These are phyloP conservation scores for Zaprionus inermis DNA, from an alignment of 1,140 invertebrate genomes.

Conservation along the genomic window DNA sequence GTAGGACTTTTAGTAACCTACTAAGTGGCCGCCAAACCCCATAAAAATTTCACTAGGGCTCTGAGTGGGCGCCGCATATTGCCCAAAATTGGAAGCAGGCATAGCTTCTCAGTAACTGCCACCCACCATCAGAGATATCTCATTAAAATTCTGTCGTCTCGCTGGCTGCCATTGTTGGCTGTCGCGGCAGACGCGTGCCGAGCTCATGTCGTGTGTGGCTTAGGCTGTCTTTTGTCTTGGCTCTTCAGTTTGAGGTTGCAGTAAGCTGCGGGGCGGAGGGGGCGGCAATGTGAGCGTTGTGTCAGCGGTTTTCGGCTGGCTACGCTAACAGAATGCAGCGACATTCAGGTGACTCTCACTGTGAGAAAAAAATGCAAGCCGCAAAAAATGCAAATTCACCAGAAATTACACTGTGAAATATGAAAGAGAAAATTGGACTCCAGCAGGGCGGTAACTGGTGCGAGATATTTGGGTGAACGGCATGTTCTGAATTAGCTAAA, in stretches of 20 bases:
- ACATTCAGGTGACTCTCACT: constrained; percentile 44
- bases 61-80: not conserved
- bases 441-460: not conserved
- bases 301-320: constrained; percentile 61
- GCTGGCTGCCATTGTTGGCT: constrained; percentile 39
- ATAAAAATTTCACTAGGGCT: constrained; percentile 7
- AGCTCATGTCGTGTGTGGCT: constrained; percentile 36
- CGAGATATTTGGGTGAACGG: not conserved
- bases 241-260: constrained; percentile 17
- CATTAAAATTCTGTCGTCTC: constrained; percentile 73
- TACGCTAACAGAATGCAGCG: constrained; percentile 26
- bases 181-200: constrained; percentile 30
- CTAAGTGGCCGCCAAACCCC: not conserved
- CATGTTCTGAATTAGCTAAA: constrained; percentile 48
- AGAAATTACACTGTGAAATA: constrained; percentile 71
- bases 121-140: constrained; percentile 58
- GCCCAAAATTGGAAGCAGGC: constrained; percentile 53
- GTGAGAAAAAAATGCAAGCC: constrained; percentile 52
- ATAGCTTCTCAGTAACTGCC: constrained; percentile 29
- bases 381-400: constrained; percentile 32
- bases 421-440: constrained; percentile 42
- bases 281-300: constrained; percentile 26
- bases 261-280: not conserved
- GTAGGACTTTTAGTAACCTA: not conserved
- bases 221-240: constrained; percentile 50